Evolutionary conservation across 2,888 invertebrate species (phyloP), one percentile per base, ranked within the genome.

Genomic region (Leptopilina syphax): DNA sequence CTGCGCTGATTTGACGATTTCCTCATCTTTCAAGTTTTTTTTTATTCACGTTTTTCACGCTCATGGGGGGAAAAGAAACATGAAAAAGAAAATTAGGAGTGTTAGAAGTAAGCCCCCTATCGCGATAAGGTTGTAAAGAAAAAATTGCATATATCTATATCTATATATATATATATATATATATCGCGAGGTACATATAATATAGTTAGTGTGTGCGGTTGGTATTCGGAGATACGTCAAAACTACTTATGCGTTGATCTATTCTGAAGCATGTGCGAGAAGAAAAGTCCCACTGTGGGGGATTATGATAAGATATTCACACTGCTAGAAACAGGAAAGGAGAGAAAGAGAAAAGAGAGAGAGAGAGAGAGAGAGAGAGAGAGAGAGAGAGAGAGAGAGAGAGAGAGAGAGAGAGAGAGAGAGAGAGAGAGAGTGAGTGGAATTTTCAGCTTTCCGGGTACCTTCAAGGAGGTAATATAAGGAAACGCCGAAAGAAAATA

Each of bases 251-350:
- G 65, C 67, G 77, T 77, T 78, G 78, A 80, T 82, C 79, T 80
- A 77, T 67, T 68, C 80, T 76, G 81, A 44, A 66, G 81, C 77
- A 76, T 70, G 70, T 77, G 73, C 50, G 41, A 77, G 76, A 83
- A 82, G 79, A 77, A 65, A 79, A 60, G 77, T 67, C 67, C 65
- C 77, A 80, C 79, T 77, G 68, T 82, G 47, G 57, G 80, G 86
- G 86, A 90, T 90, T 90, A 89, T 89, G 89, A 88, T 90, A 89
- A 90, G 89, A 89, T 90, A 90, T 90, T 90, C 90, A 89, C 90
- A 89, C 90, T 87, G 89, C 87, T 87, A 88, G 89, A 89, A 89
- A 88, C 87, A 88, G 86, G 85, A 86, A 88, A 87, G 87, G 86
- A 85, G 86, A 83, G 80, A 85, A 85, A 88, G 84, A 84, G 88